phyloP scores from a whole-genome alignment of 2,888 invertebrate species.

The Lapara coniferarum region DNA sequence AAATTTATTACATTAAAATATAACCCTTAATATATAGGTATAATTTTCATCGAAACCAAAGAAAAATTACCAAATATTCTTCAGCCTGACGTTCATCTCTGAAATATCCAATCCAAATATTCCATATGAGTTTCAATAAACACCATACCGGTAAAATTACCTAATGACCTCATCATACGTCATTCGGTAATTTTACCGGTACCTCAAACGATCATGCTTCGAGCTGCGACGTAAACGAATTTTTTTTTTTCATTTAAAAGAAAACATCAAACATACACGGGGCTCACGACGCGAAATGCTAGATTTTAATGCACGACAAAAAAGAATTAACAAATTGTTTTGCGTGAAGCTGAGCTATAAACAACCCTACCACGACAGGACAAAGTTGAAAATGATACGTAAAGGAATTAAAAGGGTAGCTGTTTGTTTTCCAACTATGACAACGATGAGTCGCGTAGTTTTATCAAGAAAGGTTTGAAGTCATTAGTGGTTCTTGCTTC shows the following conservation, averaged over 20 bases:
- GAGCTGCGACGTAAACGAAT: background rate
- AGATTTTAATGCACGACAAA: conserved; percentile 35
- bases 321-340: conserved; percentile 44
- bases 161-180: conserved; percentile 2
- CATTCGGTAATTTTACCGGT: no score
- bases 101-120: background rate
- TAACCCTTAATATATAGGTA: no score
- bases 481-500: conserved; percentile 53
- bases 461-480: conserved; percentile 60
- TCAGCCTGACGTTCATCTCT: background rate
- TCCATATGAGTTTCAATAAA: no score
- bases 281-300: conserved; percentile 18
- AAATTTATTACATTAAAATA: no score
- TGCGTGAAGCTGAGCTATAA: background rate
- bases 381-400: conserved; percentile 30
- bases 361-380: background rate
- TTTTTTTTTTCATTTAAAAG: conserved; percentile 19
- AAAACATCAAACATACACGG: conserved; percentile 25
- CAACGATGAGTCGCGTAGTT: conserved; percentile 66
- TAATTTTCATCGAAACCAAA: no score
- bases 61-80: background rate
- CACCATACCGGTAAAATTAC: background rate
- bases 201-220: conserved; percentile 9
- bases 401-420: conserved; percentile 30
- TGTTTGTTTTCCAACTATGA: conserved; percentile 55